Evolutionary conservation across 2,888 invertebrate genomes (phyloP), one percentile per base, ranked within the genome.

Genomic region (Protonemura montana): DNA sequence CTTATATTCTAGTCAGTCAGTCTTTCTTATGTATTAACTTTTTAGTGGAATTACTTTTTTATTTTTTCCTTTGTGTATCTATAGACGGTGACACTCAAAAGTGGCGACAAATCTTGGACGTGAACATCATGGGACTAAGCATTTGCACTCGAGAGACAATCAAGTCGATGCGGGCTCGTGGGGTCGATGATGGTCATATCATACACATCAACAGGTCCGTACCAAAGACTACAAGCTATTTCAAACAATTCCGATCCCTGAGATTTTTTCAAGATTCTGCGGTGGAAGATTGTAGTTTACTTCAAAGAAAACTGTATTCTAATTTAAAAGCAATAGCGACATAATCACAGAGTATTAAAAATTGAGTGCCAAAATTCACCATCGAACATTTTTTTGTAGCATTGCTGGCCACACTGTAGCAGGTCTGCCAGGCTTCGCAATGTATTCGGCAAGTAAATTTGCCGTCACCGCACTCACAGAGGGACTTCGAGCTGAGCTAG

Each of bases 361-460:
- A 59, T 25, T 78, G 2, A 27, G 29, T 78, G 16, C 13, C 26
- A 10, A 13, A n/a, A n/a, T n/a, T n/a, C n/a, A n/a, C n/a, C n/a
- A n/a, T n/a, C n/a, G n/a, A n/a, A n/a, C n/a, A n/a, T n/a, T n/a
- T n/a, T 82, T 6, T 82, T 82, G 21, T 21, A 82, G 82, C 29
- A 35, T 82, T 29, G 82, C 82, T 10, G 82, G 30, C 10, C 82
- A 82, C 30, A 82, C 16, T 3, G 82, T 82, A 13, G 82, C 82
- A 13, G 35, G 30, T 29, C 35, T 82, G 16, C 81, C 81, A n/a
- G 21, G 76, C 26, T 7, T 76, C 16, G 82, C 82, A 85, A 89
- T 91, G 89, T 93, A 93, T 88, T 90, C 92, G n/a, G 92, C 92
- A 0, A 92, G 93, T 6, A 93, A 93, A 89, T 91, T 90, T 89